Base-by-base conservation (phyloP, 2,797 vertebrate species). In the Myoxocephalus aenaeus region DNA sequence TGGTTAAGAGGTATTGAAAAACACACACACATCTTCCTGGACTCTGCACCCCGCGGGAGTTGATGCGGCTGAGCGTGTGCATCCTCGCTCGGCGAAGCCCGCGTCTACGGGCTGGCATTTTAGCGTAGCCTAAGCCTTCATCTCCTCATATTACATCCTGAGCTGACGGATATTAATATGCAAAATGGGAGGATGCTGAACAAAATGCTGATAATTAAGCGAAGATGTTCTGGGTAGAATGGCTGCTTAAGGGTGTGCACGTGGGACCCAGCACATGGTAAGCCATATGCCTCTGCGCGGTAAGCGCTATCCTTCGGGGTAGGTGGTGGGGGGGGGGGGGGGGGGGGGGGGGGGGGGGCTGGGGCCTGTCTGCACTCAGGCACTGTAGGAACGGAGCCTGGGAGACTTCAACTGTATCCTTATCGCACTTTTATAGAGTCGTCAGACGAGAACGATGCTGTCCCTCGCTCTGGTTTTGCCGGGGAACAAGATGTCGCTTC, bases 201-300 rank as follows among this genome's bases (percentile, higher is more conserved):
- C 95, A 96, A 96, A 96, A 95, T 95, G 95, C 92, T 92, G 94
- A 95, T 96, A 96, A 96, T 96, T 95, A 96, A 96, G 93, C 85
- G 92, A 93, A 94, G 94, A 94, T 95, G 94, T 95, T 95, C 90
- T 81, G 93, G 92, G 93, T 93, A 93, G 93, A 91, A 93, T 90
- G 81, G 90, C 89, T 54, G 92, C 94, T 95, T 95, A 95, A 95
- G 94, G 93, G 94, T 77, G 94, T 84, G 92, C 94, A 93, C 86
- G 88, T 90, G 95, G 95, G 95, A 96, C 94, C 82, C 77, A 93
- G 94, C 95, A 96, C 95, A 96, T 96, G 95, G 94, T 94, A 89
- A 94, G 93, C 95, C 95, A 96, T 96, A 96, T 96, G 95, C 94
- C 93, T 93, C 87, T 57, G 87, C 80, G 87, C 92, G 89, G 93